Evolutionary conservation across 2,113 vertebrate genomes (phyloP).

Genomic region (Triplophysa dalaica): DNA sequence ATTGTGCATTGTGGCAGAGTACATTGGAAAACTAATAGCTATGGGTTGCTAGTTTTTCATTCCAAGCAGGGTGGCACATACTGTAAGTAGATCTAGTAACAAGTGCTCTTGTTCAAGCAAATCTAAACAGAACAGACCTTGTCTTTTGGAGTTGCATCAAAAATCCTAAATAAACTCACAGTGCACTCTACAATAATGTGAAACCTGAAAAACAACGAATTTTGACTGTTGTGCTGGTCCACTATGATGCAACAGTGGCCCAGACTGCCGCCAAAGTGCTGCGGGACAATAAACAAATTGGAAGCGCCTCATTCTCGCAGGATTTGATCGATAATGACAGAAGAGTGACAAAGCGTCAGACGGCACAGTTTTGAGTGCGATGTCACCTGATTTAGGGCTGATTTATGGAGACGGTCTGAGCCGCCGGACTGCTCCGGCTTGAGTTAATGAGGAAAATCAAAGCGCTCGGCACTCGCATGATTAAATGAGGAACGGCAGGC

Average conservation of each 20-base stretch:
- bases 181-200: slow-evolving; percentile 11
- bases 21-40: neutral
- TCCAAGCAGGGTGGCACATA: neutral
- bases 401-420: slow-evolving; percentile 44
- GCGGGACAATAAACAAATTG: neutral
- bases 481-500: slow-evolving; percentile 4
- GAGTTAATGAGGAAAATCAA: slow-evolving; percentile 46
- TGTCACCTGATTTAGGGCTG: slow-evolving; percentile 44
- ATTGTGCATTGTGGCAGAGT: neutral
- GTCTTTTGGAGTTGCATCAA: neutral
- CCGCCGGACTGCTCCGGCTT: neutral
- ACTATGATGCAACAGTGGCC: slow-evolving; percentile 14
- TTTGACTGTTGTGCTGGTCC: neutral
- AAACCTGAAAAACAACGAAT: slow-evolving; percentile 3
- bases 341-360: slow-evolving; percentile 31
- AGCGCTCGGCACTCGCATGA: slow-evolving; percentile 2
- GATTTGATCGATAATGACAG: slow-evolving; percentile 40
- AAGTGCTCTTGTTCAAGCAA: neutral
- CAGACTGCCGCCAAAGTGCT: neutral
- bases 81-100: neutral
- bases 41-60: neutral
- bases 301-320: slow-evolving; percentile 8
- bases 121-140: neutral
- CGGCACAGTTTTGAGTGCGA: slow-evolving; percentile 9
- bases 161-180: slow-evolving; percentile 7